Conservation (phyloP, 2,113 vertebrate species). For the Ptilonorhynchus violaceus region DNA sequence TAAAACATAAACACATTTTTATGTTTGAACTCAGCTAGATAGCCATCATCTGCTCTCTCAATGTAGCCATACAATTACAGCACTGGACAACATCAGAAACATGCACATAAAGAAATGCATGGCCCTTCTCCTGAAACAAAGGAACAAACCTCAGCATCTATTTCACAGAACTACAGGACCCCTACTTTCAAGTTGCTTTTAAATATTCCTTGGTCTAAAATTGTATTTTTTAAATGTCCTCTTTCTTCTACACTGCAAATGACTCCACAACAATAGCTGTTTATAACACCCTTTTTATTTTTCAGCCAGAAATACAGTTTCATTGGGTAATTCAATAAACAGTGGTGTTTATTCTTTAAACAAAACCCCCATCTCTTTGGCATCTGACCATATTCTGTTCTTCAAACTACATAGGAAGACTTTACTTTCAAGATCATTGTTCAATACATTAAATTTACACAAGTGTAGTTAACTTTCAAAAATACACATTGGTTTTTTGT, state of each 20-base stretch:
- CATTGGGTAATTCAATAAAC: constrained; percentile 69
- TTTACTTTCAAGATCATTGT: constrained; percentile 58
- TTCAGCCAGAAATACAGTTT: constrained; percentile 73
- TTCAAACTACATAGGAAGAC: constrained; percentile 66
- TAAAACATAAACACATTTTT: not conserved
- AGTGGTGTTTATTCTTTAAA: constrained; percentile 65
- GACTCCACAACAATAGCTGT: constrained; percentile 44
- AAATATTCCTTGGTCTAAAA: not conserved
- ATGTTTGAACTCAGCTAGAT: not conserved
- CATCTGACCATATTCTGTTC: constrained; percentile 68
- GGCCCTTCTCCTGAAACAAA: not conserved
- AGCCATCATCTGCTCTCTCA: not conserved
- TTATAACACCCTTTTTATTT: constrained; percentile 73
- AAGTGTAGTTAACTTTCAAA: constrained; percentile 60
- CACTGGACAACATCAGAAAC: not conserved
- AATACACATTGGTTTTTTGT: constrained; percentile 6
- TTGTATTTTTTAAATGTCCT: not conserved
- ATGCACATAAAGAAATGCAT: not conserved
- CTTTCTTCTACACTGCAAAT: not conserved
- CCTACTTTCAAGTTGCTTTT: not conserved
- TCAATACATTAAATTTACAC: constrained; percentile 63
- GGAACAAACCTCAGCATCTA: not conserved
- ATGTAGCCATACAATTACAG: not conserved
- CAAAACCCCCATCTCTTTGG: constrained; percentile 71
- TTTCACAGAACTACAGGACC: not conserved